Percentiles rank a stretch among this genome's conserved stretches.
phyloP scores from a whole-genome alignment of 2,797 vertebrate genomes.

The Leucoraja ocellata region DNA sequence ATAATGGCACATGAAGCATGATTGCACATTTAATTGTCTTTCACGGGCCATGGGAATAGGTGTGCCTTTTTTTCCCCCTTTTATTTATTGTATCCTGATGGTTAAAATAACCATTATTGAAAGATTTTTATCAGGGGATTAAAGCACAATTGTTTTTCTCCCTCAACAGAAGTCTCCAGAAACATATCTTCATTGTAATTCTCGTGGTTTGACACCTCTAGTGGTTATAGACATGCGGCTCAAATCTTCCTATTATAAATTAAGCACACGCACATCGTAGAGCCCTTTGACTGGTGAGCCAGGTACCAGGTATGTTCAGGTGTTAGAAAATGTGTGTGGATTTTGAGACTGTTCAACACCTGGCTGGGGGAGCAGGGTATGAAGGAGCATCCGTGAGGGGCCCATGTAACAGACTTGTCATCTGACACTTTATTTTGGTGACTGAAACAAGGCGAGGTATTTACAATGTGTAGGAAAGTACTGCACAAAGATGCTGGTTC shows the following conservation, averaged over 20 bases:
- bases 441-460: neutral
- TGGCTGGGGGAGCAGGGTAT: neutral
- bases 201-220: neutral
- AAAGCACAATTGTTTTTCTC: neutral
- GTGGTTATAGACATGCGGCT: neutral
- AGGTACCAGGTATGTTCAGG: neutral
- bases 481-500: too few species aligned
- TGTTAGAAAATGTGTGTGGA: neutral
- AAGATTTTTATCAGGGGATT: constrained; percentile 6
- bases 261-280: neutral
- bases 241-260: neutral
- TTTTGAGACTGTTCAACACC: neutral
- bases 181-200: neutral
- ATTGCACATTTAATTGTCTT: neutral
- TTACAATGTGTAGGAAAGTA: too few species aligned
- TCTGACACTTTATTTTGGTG: neutral
- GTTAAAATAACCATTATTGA: neutral
- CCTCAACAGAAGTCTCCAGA: neutral
- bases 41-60: neutral
- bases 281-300: neutral
- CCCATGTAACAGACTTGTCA: neutral
- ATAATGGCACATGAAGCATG: neutral
- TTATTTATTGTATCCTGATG: constrained; percentile 29
- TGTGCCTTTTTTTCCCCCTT: neutral
- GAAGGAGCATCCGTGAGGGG: neutral